These are phyloP conservation scores for Cyclura pinguis DNA, from an alignment of 2,797 vertebrate species.

Conservation along the genomic window DNA sequence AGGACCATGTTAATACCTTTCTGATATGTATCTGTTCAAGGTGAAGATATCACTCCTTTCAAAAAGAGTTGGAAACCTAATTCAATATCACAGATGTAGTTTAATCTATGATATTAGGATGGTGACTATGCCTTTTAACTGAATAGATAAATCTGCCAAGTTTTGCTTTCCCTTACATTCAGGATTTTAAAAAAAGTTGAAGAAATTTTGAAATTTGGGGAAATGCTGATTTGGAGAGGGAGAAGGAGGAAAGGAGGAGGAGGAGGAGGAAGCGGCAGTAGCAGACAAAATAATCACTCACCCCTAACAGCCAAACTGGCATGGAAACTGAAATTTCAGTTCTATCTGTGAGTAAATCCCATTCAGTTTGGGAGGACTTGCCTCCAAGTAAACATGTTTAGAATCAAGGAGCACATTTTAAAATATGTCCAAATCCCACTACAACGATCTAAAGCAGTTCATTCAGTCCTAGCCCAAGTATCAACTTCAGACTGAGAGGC, in stretches of 20 bases:
- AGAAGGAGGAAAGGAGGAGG: no score
- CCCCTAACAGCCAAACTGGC: not conserved
- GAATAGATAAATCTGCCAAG: not conserved
- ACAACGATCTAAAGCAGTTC: not conserved
- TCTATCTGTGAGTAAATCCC: not conserved
- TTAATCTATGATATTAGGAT: no score
- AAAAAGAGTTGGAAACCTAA: no score
- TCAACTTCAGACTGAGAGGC: not conserved
- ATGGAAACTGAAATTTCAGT: not conserved
- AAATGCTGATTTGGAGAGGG: not conserved
- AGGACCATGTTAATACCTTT: no score
- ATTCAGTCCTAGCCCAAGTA: not conserved
- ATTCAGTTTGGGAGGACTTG: no score
- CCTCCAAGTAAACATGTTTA: not conserved
- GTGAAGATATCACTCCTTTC: no score
- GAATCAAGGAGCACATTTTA: not conserved
- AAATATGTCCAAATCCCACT: not conserved
- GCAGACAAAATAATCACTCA: not conserved
- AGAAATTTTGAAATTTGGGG: not conserved
- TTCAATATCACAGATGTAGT: no score
- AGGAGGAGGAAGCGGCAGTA: not conserved
- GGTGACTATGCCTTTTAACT: not conserved
- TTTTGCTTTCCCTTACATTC: not conserved
- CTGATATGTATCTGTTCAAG: no score
- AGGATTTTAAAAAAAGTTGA: no score